Conservation (phyloP, 92 coral and sea anemone species). For the Actinostola sp. region DNA sequence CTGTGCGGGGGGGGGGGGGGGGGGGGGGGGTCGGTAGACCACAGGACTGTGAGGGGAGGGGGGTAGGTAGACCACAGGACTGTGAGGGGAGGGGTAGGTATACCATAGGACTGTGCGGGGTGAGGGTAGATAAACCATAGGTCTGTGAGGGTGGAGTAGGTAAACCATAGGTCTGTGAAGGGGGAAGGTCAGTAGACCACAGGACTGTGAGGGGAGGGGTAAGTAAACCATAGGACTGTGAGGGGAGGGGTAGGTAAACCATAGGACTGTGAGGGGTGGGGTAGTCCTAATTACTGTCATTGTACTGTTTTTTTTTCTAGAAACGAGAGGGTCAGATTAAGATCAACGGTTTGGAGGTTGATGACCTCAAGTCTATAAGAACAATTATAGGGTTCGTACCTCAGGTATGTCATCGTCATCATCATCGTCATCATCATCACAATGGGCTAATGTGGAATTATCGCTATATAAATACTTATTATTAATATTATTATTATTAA, state of each 20-base stretch:
- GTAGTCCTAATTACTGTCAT: background rate
- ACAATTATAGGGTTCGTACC: conserved; percentile 91
- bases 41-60: background rate
- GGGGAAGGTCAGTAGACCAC: too few relatives aligned
- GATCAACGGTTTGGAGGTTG: conserved; percentile 62
- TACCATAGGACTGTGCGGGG: background rate
- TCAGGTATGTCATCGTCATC: conserved; percentile 74
- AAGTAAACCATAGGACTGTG: background rate
- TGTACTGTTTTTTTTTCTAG: conserved; percentile 19
- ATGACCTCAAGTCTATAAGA: conserved; percentile 66
- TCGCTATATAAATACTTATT: too few relatives aligned
- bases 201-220: background rate
- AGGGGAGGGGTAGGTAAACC: background rate
- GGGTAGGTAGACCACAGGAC: too few relatives aligned
- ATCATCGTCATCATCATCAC: too few relatives aligned
- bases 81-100: background rate
- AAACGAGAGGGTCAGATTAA: conserved; percentile 72
- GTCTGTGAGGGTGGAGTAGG: background rate
- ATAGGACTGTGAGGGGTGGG: conserved; percentile 1
- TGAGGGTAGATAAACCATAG: background rate
- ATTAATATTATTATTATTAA: too few relatives aligned
- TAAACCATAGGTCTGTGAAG: too few relatives aligned
- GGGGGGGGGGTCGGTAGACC: too few relatives aligned
- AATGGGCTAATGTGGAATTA: too few relatives aligned
- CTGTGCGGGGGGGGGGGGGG: too few relatives aligned